Evolutionary conservation across 2,797 vertebrate genomes (phyloP).

Genomic region (Cyprinella venusta): DNA sequence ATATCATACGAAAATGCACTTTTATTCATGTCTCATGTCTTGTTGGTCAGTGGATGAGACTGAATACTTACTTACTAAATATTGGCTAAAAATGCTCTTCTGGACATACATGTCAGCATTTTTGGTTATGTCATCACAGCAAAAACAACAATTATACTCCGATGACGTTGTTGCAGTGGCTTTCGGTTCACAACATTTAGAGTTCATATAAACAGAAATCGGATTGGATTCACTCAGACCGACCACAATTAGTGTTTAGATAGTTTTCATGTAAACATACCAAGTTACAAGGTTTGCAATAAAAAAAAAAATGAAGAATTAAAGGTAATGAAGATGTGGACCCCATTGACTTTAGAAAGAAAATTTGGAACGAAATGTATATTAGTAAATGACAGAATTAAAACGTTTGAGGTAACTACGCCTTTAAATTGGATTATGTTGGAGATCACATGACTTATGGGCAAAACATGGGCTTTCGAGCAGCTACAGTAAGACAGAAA

Average conservation of each 20-base stretch:
- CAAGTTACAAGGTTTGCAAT: neutral
- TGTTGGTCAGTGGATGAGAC: neutral
- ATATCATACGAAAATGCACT: neutral
- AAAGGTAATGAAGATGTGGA: neutral
- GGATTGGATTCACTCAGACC: neutral
- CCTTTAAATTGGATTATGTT: neutral
- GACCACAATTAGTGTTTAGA: neutral
- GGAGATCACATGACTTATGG: constrained; percentile 1
- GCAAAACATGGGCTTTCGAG: neutral
- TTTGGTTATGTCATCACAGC: neutral
- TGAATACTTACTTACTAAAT: neutral
- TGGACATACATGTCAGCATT: neutral
- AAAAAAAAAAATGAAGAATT: neutral
- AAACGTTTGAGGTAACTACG: neutral
- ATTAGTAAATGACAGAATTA: neutral
- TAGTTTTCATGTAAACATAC: neutral
- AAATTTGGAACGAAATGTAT: neutral
- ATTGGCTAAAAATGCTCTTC: no score
- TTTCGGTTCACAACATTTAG: neutral
- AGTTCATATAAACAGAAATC: constrained; percentile 3
- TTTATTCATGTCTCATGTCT: neutral
- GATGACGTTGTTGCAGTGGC: neutral
- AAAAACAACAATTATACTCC: neutral
- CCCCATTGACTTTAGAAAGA: neutral
- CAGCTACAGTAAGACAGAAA: neutral